These are phyloP conservation scores for Cyanoliseus patagonus DNA, from an alignment of 2,113 vertebrate species.

Conservation along the genomic window DNA sequence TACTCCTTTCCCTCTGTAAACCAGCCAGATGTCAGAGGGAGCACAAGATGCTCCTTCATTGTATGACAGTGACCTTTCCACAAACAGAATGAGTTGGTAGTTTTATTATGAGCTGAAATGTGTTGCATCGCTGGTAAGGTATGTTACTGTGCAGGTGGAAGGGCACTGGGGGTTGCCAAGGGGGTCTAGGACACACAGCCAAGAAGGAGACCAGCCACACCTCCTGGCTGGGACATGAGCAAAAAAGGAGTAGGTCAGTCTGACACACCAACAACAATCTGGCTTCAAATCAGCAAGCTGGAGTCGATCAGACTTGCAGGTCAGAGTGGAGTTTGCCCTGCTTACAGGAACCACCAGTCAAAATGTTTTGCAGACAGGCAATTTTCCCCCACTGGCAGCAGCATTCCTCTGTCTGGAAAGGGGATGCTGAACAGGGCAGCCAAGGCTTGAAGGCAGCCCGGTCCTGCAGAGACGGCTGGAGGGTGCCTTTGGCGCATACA, in stretches of 20 bases:
- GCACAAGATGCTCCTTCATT: not conserved
- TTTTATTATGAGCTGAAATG: not conserved
- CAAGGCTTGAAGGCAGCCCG: accelerated
- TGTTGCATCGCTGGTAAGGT: accelerated
- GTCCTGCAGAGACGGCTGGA: not conserved
- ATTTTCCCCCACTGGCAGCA: not conserved
- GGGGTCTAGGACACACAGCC: not conserved
- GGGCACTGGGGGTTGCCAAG: accelerated
- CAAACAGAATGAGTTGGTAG: not conserved
- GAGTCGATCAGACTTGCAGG: not conserved
- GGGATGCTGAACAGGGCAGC: not conserved
- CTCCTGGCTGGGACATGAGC: accelerated
- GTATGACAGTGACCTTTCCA: accelerated
- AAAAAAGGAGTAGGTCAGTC: not conserved
- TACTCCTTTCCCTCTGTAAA: accelerated
- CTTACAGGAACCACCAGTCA: not conserved
- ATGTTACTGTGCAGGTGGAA: not conserved
- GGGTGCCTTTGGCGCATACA: accelerated
- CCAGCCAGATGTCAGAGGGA: not conserved
- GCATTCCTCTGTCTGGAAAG: not conserved
- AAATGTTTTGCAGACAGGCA: not conserved
- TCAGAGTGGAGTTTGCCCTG: not conserved
- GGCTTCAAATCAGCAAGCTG: not conserved
- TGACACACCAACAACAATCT: not conserved
- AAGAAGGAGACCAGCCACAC: not conserved